phyloP scores from a whole-genome alignment of 2,113 vertebrate species.

The Eptesicus fuscus region DNA sequence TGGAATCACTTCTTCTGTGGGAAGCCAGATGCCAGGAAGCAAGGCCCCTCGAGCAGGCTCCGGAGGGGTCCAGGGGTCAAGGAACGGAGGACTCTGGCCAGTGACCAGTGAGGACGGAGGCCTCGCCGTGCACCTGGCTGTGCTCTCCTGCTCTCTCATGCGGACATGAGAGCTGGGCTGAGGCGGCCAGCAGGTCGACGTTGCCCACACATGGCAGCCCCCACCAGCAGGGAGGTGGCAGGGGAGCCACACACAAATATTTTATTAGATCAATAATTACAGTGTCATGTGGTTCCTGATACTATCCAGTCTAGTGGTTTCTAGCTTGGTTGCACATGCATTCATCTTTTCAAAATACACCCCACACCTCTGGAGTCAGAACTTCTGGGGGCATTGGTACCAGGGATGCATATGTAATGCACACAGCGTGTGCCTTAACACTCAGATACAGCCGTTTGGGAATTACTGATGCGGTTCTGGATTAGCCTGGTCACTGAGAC shows the following conservation, averaged over 20 bases:
- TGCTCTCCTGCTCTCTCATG: not conserved
- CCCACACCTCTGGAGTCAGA: not conserved
- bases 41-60: not conserved
- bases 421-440: not conserved
- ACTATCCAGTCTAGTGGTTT: not conserved
- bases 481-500: constrained; percentile 8
- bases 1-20: not conserved
- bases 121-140: not conserved
- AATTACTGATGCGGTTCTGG: not conserved
- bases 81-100: not conserved
- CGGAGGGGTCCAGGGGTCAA: not conserved
- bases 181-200: not conserved
- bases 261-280: not conserved
- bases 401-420: not conserved
- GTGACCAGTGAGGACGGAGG: not conserved
- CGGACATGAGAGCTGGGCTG: not conserved
- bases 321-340: not conserved
- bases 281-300: not conserved
- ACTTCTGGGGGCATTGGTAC: not conserved
- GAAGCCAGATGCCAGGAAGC: not conserved
- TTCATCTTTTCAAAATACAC: not conserved
- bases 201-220: not conserved
- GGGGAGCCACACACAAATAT: not conserved
- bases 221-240: not conserved
- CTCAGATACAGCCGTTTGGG: not conserved